These are phyloP conservation scores for Montipora capricornis DNA, from an alignment of 64 coral and sea anemone genomes.

Conservation along the genomic window DNA sequence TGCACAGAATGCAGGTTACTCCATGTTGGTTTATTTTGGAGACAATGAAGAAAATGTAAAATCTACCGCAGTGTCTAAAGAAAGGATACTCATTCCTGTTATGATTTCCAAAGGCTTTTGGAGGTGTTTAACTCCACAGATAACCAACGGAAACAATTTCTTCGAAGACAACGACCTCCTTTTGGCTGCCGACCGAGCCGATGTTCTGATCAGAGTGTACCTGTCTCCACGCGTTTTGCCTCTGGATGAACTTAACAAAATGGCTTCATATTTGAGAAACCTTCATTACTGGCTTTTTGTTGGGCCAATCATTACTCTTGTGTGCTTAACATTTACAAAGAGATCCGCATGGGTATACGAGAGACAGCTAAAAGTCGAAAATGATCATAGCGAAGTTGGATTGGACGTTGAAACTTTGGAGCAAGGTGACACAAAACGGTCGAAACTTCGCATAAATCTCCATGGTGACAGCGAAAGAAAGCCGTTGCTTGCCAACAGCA, in stretches of 20 bases:
- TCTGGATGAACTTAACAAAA: too few species aligned
- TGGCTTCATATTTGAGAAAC: too few species aligned
- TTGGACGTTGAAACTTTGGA: too few species aligned
- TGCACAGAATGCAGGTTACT: not conserved
- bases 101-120: not conserved
- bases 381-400: not conserved
- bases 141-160: too few species aligned
- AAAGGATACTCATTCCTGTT: not conserved
- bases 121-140: not conserved
- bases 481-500: not conserved
- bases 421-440: too few species aligned
- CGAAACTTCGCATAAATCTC: too few species aligned
- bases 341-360: not conserved
- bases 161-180: not conserved
- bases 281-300: not conserved
- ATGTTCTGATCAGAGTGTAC: not conserved
- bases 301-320: not conserved
- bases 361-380: not conserved
- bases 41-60: not conserved
- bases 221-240: not conserved
- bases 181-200: not conserved
- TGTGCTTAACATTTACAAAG: not conserved
- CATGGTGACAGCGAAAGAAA: not conserved
- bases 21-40: not conserved
- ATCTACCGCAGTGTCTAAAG: not conserved